Percentiles rank a stretch among this genome's conserved stretches.
Evolutionary conservation across 2,113 vertebrate species (phyloP).

Genomic region (Nothocercus nigrocapillus): DNA sequence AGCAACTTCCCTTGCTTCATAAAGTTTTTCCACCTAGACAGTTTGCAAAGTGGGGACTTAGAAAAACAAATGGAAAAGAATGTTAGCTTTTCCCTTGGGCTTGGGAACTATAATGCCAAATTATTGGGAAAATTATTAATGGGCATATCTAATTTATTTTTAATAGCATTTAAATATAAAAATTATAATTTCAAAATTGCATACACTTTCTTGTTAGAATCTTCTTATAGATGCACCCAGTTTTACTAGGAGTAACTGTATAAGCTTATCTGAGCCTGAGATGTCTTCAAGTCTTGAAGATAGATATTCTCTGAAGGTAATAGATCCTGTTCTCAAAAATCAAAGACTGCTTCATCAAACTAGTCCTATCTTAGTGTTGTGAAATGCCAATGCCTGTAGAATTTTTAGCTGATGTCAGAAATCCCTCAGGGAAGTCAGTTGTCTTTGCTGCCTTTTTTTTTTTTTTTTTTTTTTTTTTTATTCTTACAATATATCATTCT

Average conservation of each 20-base stretch:
- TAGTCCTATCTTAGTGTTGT: not conserved
- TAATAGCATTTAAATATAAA: not conserved
- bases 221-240: not conserved
- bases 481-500: not conserved
- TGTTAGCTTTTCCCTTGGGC: not conserved
- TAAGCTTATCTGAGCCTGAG: not conserved
- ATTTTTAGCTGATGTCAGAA: not conserved
- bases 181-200: not conserved
- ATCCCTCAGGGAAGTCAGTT: not conserved
- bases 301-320: not conserved
- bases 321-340: not conserved
- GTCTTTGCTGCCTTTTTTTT: not conserved
- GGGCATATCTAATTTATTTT: not conserved
- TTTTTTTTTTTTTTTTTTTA: not conserved
- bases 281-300: not conserved
- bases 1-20: not conserved
- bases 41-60: not conserved
- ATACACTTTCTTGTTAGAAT: not conserved
- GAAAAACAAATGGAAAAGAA: not conserved
- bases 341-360: not conserved
- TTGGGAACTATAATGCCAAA: not conserved
- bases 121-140: not conserved
- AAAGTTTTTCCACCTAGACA: not conserved
- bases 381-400: rapidly evolving
- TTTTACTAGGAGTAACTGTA: not conserved